These are phyloP conservation scores for Ennomos quercinarius DNA, from an alignment of 2,888 invertebrate species.

Conservation along the genomic window DNA sequence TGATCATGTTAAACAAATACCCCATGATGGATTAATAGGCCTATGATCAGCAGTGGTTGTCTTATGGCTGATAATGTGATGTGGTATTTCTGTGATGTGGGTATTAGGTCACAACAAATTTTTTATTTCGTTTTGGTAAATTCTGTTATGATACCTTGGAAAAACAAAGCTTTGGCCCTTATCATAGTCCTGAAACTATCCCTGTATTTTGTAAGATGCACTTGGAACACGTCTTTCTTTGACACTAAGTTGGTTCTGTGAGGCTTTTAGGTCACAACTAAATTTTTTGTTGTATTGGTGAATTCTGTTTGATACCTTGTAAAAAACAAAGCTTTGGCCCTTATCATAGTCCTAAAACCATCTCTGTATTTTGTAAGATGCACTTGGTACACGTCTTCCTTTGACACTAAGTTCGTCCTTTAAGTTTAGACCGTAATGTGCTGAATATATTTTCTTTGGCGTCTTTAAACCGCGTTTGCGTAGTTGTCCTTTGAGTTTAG, in stretches of 20 bases:
- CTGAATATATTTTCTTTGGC: conserved; percentile 27
- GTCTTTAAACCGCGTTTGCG: conserved; percentile 17
- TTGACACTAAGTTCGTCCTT: conserved; percentile 29
- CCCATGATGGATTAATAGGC: too few relatives aligned
- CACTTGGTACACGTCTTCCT: conserved; percentile 25
- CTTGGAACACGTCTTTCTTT: conserved; percentile 27
- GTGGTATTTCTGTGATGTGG: too few relatives aligned
- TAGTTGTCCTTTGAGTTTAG: conserved; percentile 12
- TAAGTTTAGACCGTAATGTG: conserved; percentile 24
- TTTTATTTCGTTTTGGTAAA: too few relatives aligned
- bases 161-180: background rate
- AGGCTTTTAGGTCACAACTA: too few relatives aligned
- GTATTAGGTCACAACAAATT: too few relatives aligned
- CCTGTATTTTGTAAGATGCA: conserved; percentile 16
- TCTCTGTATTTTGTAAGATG: conserved; percentile 12
- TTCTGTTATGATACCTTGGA: background rate
- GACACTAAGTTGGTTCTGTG: conserved; percentile 27
- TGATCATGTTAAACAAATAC: too few relatives aligned
- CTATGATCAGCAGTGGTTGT: too few relatives aligned
- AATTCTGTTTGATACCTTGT: background rate
- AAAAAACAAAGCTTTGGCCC: background rate
- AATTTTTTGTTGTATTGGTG: too few relatives aligned
- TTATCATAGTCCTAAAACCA: conserved; percentile 1
- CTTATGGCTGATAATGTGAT: too few relatives aligned
- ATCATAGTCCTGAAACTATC: background rate